These are phyloP conservation scores for Blastobasis lacticolella DNA, from an alignment of 2,888 invertebrate genomes.

Conservation along the genomic window DNA sequence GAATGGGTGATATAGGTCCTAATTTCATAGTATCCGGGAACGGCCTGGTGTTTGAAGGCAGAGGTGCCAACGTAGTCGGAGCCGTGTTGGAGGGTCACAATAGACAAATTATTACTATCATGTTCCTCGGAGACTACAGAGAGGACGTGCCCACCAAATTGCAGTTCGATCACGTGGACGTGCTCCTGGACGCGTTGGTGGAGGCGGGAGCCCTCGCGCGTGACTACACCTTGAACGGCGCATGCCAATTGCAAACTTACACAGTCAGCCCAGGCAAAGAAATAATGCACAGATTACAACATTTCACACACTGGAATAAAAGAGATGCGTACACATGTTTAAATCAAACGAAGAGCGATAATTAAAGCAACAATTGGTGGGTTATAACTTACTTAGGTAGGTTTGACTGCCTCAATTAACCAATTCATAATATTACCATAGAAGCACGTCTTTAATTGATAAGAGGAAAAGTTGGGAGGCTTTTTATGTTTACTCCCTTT, in stretches of 20 bases:
- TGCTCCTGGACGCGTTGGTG: constrained; percentile 36
- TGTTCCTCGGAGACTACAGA: constrained; percentile 54
- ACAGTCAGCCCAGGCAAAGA: constrained; percentile 39
- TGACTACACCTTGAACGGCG: constrained; percentile 38
- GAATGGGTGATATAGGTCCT: constrained; percentile 46
- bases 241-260: constrained; percentile 40
- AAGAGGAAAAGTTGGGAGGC: too few species aligned
- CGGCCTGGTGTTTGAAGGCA: constrained; percentile 53
- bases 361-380: too few species aligned
- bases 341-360: neutral
- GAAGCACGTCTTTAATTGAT: too few species aligned
- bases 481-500: too few species aligned
- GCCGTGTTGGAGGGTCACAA: constrained; percentile 46
- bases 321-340: constrained; percentile 26
- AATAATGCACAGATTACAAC: constrained; percentile 28
- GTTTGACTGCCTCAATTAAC: too few species aligned
- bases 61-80: constrained; percentile 47
- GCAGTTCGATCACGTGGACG: constrained; percentile 41
- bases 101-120: constrained; percentile 35
- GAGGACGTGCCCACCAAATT: constrained; percentile 20
- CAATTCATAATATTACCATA: too few species aligned
- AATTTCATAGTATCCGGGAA: constrained; percentile 53
- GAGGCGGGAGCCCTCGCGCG: constrained; percentile 26
- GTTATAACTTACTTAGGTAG: too few species aligned
- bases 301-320: constrained; percentile 40